Percentiles rank a stretch among this genome's conserved stretches.
Evolutionary conservation across 2,113 vertebrate genomes (phyloP).

Genomic region (Colistium nudipinnis): DNA sequence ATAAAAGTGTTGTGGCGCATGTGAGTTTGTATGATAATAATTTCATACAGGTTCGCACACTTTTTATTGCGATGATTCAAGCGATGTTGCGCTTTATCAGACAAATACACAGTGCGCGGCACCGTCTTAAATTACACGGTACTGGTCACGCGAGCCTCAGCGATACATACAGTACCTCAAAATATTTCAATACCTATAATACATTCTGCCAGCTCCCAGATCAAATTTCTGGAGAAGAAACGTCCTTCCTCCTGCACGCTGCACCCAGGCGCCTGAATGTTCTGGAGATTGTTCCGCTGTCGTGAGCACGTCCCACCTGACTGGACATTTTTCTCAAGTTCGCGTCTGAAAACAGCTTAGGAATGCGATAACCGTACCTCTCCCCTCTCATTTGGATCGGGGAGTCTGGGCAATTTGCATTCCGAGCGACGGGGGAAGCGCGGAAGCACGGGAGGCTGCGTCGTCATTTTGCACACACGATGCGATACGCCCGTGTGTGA

Average conservation of each 20-base stretch:
- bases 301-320: too few relatives aligned
- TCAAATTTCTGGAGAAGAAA: too few relatives aligned
- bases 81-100: too few relatives aligned
- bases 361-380: slow-evolving; percentile 8
- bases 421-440: slow-evolving; percentile 34
- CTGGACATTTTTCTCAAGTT: not conserved
- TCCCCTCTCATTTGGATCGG: slow-evolving; percentile 23
- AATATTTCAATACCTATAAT: too few relatives aligned
- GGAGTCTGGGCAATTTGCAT: slow-evolving; percentile 56
- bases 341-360: slow-evolving; percentile 9
- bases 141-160: not conserved
- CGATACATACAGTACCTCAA: too few relatives aligned
- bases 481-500: slow-evolving; percentile 25
- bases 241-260: too few relatives aligned
- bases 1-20: slow-evolving; percentile 7
- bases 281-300: too few relatives aligned
- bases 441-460: slow-evolving; percentile 42
- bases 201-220: too few relatives aligned
- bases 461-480: slow-evolving; percentile 53
- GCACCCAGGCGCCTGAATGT: too few relatives aligned
- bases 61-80: too few relatives aligned
- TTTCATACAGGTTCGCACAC: not conserved
- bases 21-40: not conserved
- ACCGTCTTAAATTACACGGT: not conserved
- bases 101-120: not conserved